Percentiles rank a stretch among this genome's conserved stretches.
Conservation (phyloP, 2,888 invertebrate species). For the Drosophila meridionalis region DNA sequence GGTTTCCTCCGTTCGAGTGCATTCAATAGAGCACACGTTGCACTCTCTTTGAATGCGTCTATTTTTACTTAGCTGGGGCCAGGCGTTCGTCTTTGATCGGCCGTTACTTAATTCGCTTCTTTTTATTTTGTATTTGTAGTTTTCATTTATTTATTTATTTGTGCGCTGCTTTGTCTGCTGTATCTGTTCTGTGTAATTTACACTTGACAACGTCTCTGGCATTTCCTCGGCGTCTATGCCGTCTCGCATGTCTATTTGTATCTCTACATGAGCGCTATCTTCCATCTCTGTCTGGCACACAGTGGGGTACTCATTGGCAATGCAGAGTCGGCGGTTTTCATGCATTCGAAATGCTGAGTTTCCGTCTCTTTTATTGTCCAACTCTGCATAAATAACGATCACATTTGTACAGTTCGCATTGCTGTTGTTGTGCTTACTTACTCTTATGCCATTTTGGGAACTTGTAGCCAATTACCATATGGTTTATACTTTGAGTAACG, state of each 20-base stretch:
- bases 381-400: slow-evolving; percentile 63
- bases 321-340: slow-evolving; percentile 56
- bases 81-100: slow-evolving; percentile 33
- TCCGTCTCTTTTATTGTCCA: slow-evolving; percentile 46
- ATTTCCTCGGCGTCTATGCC: slow-evolving; percentile 34
- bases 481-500: slow-evolving; percentile 21
- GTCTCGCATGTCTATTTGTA: slow-evolving; percentile 9
- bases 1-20: slow-evolving; percentile 17
- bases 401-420: slow-evolving; percentile 26
- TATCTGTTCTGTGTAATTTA: slow-evolving; percentile 44
- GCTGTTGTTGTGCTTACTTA: slow-evolving; percentile 16
- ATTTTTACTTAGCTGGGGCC: slow-evolving; percentile 43
- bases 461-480: slow-evolving; percentile 51
- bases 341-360: slow-evolving; percentile 63
- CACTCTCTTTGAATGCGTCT: slow-evolving; percentile 27
- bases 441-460: slow-evolving; percentile 54
- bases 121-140: background rate
- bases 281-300: slow-evolving; percentile 26
- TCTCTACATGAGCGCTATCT: slow-evolving; percentile 10
- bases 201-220: slow-evolving; percentile 58
- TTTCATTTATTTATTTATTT: slow-evolving; percentile 12
- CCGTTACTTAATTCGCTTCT: slow-evolving; percentile 29
- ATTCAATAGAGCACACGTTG: slow-evolving; percentile 21
- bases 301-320: slow-evolving; percentile 47
- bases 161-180: slow-evolving; percentile 17